These are phyloP conservation scores for Cryptus viduatorius DNA, from an alignment of 2,888 invertebrate species.

Conservation along the genomic window DNA sequence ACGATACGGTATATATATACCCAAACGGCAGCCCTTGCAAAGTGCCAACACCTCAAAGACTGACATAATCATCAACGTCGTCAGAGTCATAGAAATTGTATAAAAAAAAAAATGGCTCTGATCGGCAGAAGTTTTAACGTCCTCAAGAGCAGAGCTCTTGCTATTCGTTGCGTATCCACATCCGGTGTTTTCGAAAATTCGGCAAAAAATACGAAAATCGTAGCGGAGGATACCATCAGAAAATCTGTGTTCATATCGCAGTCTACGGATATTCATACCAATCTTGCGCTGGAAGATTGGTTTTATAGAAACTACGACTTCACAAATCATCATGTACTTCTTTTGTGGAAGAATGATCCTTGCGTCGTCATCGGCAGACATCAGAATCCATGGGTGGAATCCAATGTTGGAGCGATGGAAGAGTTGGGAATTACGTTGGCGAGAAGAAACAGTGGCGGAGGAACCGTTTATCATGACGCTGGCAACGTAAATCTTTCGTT, in stretches of 20 bases:
- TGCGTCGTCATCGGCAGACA: conserved; percentile 98
- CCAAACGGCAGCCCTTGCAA: conserved; percentile 24
- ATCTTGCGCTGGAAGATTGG: conserved; percentile 98
- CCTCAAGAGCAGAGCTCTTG: conserved; percentile 84
- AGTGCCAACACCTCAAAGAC: conserved; percentile 21
- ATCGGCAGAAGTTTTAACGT: conserved; percentile 85
- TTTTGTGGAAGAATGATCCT: conserved; percentile 97
- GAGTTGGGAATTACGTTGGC: conserved; percentile 91
- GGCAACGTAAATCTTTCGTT: conserved; percentile 98
- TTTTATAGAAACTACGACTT: conserved; percentile 95
- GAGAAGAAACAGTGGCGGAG: conserved; percentile 97
- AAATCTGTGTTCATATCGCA: conserved; percentile 97
- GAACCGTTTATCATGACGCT: conserved; percentile 97
- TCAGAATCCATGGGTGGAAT: conserved; percentile 98
- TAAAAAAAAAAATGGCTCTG: conserved; percentile 85
- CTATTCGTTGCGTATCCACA: conserved; percentile 81
- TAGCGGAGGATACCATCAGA: conserved; percentile 87
- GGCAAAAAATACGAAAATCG: conserved; percentile 70
- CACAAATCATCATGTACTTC: conserved; percentile 92
- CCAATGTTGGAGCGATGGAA: conserved; percentile 90
- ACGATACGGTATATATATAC: conserved; percentile 27
- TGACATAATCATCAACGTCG: conserved; percentile 25
- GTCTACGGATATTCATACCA: conserved; percentile 95
- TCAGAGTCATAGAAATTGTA: conserved; percentile 34
- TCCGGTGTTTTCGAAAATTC: conserved; percentile 60